Evolutionary conservation across 2,888 invertebrate species (phyloP), one percentile per base, ranked within the genome.

Genomic region (Diaprepes abbreviatus): DNA sequence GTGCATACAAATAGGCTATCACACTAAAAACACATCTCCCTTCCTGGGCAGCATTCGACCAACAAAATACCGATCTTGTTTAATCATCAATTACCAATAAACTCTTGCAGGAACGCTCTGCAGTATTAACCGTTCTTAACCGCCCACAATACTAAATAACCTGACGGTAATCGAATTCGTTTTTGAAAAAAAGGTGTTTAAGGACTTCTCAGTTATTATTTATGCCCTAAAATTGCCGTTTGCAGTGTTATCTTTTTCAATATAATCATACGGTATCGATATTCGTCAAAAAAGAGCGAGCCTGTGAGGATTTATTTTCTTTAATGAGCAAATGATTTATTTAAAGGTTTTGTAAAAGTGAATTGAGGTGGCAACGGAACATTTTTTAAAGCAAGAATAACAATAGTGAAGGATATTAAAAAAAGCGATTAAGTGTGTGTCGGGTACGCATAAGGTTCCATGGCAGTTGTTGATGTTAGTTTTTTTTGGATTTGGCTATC

Each of bases 171-270:
- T 55, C 55, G 55, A 55, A 55, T 48, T 48, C 48, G 4, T 55
- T 55, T 55, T 55, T 55, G 21, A 21, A 36, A 55, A 52, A 36
- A 55, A 55, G 55, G 55, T 55, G 55, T 54, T 54, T 55, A 55
- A 36, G 80, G 79, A 78, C 79, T 77, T 77, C 79, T 66, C 40
- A 50, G 52, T 57, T 62, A 45, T 70, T 66, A 70, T 70, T 70
- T 66, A 70, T 66, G 70, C 40, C 40, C 66, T 50, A 48, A 70
- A 70, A 70, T 70, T 66, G 58, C 70, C 31, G 70, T 48, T 14
- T 57, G 31, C 14, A 43, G 45, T 36, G 65, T 65, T 65, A 63
- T 63, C 63, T 52, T 63, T 63, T 63, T 63, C 63, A 52, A 63
- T 52, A 36, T 63, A 63, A 63, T 63, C 63, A 63, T 38, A 63